phyloP scores from a whole-genome alignment of 1,140 invertebrate species.

The Neotoxoptera formosana region DNA sequence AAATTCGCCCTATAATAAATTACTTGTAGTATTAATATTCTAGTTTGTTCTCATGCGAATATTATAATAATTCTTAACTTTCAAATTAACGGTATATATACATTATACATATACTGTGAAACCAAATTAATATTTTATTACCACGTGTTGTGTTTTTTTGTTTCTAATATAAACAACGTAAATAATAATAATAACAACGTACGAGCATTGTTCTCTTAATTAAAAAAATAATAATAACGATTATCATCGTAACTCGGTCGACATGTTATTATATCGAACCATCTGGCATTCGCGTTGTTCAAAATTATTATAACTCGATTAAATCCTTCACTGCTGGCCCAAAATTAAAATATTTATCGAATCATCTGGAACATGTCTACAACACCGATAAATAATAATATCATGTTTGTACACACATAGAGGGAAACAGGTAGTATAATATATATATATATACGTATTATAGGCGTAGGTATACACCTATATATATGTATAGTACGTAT shows the following conservation, averaged over 20 bases:
- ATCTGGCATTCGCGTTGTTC: background rate
- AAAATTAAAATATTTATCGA: conserved; percentile 35
- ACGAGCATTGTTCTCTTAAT: background rate
- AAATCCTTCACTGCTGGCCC: background rate
- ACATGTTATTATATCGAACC: conserved; percentile 14
- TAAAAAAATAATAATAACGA: background rate
- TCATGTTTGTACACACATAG: background rate
- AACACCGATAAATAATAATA: background rate
- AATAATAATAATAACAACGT: background rate
- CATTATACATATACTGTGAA: background rate
- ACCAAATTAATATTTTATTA: background rate
- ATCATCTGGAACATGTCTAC: background rate
- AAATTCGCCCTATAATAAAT: background rate
- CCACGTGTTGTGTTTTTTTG: background rate
- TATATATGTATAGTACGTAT: no score
- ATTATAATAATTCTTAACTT: background rate
- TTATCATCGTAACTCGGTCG: background rate
- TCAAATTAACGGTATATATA: background rate
- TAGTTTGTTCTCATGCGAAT: background rate
- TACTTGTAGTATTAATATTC: background rate
- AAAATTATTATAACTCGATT: conserved; percentile 27
- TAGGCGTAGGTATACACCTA: background rate
- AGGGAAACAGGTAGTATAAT: background rate
- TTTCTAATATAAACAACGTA: background rate
- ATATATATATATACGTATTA: no score